Base-by-base conservation (phyloP, 2,888 invertebrate genomes). In the Dendrolimus houi region DNA sequence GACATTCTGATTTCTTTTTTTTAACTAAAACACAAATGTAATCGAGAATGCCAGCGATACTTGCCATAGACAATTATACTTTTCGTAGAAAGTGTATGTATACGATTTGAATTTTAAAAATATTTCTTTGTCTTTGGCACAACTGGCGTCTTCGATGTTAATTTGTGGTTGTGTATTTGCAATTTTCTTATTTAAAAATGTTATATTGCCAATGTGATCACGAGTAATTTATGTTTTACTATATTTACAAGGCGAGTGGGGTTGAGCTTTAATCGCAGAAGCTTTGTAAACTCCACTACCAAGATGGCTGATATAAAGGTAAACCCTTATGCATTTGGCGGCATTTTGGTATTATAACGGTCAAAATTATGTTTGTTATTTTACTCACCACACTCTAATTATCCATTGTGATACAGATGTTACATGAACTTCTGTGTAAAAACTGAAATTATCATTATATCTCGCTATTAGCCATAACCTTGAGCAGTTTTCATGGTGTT, bases 291-390 rank as follows among this genome's bases (percentile, higher is more conserved):
- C 71, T 82, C 73, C 60, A 71, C 71, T 59, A 66, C 68, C 84
- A 90, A 89, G 79, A 90, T 91, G 91, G 89, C 91, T 86, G 91
- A 91, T 90, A 89, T 91, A 78, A 90, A 89, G 87, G 91, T 91
- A 74, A 84, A 83, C 59, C 63, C 61, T 57, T 64, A 55, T 58
- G 41, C 68, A 67, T 79, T 88, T 89, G 87, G 90, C 90, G 90
- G 90, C 85, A 87, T 88, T 90, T 89, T 87, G 78, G 77, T 79
- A 47, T 68, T 62, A 57, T 83, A 88, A 88, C 89, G 87, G 87
- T 81, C 79, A 70, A 74, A 75, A 62, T 71, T 68, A 53, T 68
- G 63, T 63, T 72, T 69, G 67, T 73, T 75, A 69, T 60, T 64
- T 65, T 69, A 42, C 29, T 29, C 29, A 29, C 3, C 29, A 29